These are phyloP conservation scores for Eretmocerus hayati DNA, from an alignment of 2,888 invertebrate species.

Conservation along the genomic window DNA sequence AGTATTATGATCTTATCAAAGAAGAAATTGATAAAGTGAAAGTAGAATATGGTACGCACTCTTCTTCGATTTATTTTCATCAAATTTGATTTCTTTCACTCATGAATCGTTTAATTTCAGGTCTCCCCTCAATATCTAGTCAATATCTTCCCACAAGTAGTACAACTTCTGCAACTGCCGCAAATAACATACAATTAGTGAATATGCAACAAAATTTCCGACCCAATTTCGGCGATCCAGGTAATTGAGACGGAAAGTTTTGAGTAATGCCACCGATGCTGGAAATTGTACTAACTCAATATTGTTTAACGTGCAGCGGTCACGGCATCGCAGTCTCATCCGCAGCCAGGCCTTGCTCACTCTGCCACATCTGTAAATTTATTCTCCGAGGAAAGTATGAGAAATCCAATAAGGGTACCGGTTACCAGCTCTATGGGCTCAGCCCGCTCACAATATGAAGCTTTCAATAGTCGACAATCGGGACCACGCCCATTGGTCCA, in stretches of 20 bases:
- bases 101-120: constrained; percentile 2
- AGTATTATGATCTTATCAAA: constrained; percentile 16
- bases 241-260: constrained; percentile 4
- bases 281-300: too few species aligned
- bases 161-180: constrained; percentile 19
- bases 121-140: constrained; percentile 19
- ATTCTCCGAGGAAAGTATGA: constrained; percentile 15
- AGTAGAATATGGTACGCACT: constrained; percentile 14
- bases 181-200: constrained; percentile 15
- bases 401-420: constrained; percentile 19
- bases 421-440: constrained; percentile 22
- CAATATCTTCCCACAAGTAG: constrained; percentile 21
- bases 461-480: constrained; percentile 13
- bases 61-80: neutral
- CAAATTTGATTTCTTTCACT: neutral
- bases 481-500: constrained; percentile 18
- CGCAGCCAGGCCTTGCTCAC: constrained; percentile 18
- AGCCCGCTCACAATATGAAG: constrained; percentile 17
- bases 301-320: constrained; percentile 1
- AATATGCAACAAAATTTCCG: constrained; percentile 22
- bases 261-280: too few species aligned
- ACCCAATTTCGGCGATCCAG: constrained; percentile 20
- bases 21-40: constrained; percentile 21
- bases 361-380: constrained; percentile 20
- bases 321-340: constrained; percentile 19